Evolutionary conservation across 1,140 invertebrate genomes (phyloP).

Genomic region (Harpegnathos saltator): DNA sequence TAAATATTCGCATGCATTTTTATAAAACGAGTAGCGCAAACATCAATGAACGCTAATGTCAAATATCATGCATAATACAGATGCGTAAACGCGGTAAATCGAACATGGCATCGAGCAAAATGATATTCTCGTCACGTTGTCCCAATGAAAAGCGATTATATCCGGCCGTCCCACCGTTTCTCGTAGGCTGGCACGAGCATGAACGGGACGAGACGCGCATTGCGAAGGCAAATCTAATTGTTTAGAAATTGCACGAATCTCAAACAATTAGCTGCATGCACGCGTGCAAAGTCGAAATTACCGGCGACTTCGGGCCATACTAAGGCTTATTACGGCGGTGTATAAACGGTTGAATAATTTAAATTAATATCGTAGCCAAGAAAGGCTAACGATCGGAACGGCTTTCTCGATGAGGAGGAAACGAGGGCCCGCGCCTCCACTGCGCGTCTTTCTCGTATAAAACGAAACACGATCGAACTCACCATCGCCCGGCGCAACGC

Average conservation of each 20-base stretch:
- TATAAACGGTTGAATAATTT: slow-evolving; percentile 78
- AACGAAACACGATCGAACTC: background rate
- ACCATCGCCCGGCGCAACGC: background rate
- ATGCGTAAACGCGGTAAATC: slow-evolving; percentile 25
- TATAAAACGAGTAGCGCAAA: slow-evolving; percentile 36
- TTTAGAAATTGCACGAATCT: slow-evolving; percentile 75
- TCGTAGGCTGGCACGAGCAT: slow-evolving; percentile 68
- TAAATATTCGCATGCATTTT: background rate
- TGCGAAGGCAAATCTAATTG: slow-evolving; percentile 69
- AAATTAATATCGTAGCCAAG: slow-evolving; percentile 76
- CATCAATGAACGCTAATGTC: background rate
- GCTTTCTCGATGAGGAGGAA: slow-evolving; percentile 51
- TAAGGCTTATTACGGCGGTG: slow-evolving; percentile 53
- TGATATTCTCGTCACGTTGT: slow-evolving; percentile 54
- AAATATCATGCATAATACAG: slow-evolving; percentile 36
- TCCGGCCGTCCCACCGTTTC: slow-evolving; percentile 43
- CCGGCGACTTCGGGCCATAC: slow-evolving; percentile 23
- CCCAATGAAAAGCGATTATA: slow-evolving; percentile 54
- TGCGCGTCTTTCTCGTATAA: background rate
- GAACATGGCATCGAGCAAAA: slow-evolving; percentile 22
- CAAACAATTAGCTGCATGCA: slow-evolving; percentile 76
- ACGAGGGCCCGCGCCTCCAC: slow-evolving; percentile 14
- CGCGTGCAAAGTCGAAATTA: slow-evolving; percentile 58
- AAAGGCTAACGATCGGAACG: slow-evolving; percentile 71
- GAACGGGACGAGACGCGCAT: slow-evolving; percentile 52